Evolutionary conservation across 1,140 invertebrate species (phyloP), one percentile per base, ranked within the genome.

Genomic region (Cataglyphis hispanica): DNA sequence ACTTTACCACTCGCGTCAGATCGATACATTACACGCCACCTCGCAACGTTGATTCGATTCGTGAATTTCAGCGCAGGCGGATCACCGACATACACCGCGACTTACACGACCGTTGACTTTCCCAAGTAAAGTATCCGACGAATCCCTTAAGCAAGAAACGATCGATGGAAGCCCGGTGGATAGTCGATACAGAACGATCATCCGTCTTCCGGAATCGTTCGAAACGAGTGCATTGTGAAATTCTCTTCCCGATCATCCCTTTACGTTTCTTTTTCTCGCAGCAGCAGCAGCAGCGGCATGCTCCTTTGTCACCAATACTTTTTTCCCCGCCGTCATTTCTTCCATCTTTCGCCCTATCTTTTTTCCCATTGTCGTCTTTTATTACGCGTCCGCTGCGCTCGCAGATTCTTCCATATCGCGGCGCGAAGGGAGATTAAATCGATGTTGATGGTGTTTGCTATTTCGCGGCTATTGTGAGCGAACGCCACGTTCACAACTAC

Each of bases 101-200:
- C 13, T 19, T 27, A 22, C 25, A 61, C 67, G 67, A 34, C 25
- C 67, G 56, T 3, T 72, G 67, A 56, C n/a, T 80, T 69, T 43
- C 46, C 46, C 46, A 31, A 31, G 5, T 46, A 31, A 25, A 5
- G 43, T 25, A 69, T 70, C 43, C 64, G 27, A 34, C 19, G 22
- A 11, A 66, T 43, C 27, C 40, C 31, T 61, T 46, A 64, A 77
- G 37, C 37, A 63, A 76, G 19, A 85, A 87, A 78, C 43, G 83
- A 77, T 56, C 43, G 27, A 67, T 53, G 63, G n/a, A 40, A 43
- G 67, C 63, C 34, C 22, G 43, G 46, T 37, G 25, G 74, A 75
- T 75, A 85, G 43, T 86, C 87, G 60, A 88, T 88, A 85, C 78
- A 78, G 66, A 37, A 43, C 80, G 85, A 88, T 87, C 83, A 89